A percentile compares a stretch with the other conserved stretches of the same genome.
These are phyloP conservation scores for Cylas formicarius DNA, from an alignment of 1,140 invertebrate genomes.

Conservation along the genomic window DNA sequence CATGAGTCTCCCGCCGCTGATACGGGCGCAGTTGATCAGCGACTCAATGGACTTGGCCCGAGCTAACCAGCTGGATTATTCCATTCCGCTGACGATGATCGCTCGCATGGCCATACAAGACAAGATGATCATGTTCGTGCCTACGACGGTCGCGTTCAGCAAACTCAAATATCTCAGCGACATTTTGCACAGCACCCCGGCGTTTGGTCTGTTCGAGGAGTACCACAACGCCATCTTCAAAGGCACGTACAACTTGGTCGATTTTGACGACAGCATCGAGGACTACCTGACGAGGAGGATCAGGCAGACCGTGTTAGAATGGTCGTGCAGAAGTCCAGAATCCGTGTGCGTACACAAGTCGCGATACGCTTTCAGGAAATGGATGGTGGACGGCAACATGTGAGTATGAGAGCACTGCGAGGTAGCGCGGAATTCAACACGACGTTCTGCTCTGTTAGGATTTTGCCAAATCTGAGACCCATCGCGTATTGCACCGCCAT, in stretches of 20 bases:
- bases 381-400: constrained; percentile 38
- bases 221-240: constrained; percentile 30
- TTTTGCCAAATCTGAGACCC: constrained; percentile 65
- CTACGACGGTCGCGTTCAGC: constrained; percentile 40
- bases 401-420: no score
- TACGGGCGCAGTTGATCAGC: constrained; percentile 72
- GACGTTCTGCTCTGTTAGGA: constrained; percentile 54
- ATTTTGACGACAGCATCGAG: constrained; percentile 35
- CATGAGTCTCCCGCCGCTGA: constrained; percentile 47
- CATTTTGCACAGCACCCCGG: constrained; percentile 32
- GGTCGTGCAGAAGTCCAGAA: constrained; percentile 47
- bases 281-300: constrained; percentile 43
- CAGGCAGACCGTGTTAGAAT: constrained; percentile 44
- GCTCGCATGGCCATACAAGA: constrained; percentile 30
- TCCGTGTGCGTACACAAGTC: constrained; percentile 43
- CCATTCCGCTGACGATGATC: constrained; percentile 47
- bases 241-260: constrained; percentile 23
- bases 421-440: no score
- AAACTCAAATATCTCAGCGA: constrained; percentile 46
- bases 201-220: constrained; percentile 32
- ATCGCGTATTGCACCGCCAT: constrained; percentile 76
- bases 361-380: constrained; percentile 41
- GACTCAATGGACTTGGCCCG: constrained; percentile 73
- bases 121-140: constrained; percentile 32
- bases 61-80: constrained; percentile 52